Evolutionary conservation across 1,140 invertebrate genomes (phyloP).

Genomic region (Scylla paramamosain): DNA sequence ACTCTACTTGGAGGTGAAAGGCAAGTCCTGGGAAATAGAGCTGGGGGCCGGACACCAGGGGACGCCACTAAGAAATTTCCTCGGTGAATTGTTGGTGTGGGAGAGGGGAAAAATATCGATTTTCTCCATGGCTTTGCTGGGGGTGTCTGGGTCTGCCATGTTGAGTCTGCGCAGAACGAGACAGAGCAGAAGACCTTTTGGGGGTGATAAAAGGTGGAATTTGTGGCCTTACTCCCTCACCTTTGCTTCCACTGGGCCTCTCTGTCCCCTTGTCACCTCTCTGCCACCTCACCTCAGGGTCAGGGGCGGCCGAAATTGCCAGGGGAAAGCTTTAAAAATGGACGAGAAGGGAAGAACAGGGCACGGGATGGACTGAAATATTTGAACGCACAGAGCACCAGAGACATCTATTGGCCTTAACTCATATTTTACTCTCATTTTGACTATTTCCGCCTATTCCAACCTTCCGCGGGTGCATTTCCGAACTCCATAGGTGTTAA

Average conservation of each 20-base stretch:
- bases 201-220: conserved; percentile 56
- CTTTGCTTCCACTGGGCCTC: neutral
- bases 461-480: neutral
- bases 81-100: conserved; percentile 73
- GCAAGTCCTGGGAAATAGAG: conserved; percentile 45
- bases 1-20: conserved; percentile 56
- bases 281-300: neutral
- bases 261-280: neutral
- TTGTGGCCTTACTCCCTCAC: neutral
- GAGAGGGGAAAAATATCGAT: conserved; percentile 77
- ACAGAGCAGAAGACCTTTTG: conserved; percentile 81
- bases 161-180: conserved; percentile 83
- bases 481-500: neutral
- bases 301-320: conserved; percentile 11
- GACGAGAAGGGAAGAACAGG: conserved; percentile 56
- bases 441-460: neutral
- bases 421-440: neutral
- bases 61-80: conserved; percentile 73
- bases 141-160: conserved; percentile 78
- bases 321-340: conserved; percentile 39
- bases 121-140: conserved; percentile 68
- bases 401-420: conserved; percentile 60
- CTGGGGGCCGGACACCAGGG: conserved; percentile 53
- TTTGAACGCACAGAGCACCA: conserved; percentile 61
- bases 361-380: conserved; percentile 47